A percentile compares a stretch with the other conserved stretches of the same genome.
phyloP scores from a whole-genome alignment of 2,888 invertebrate species.

The Silvanus unidentatus region DNA sequence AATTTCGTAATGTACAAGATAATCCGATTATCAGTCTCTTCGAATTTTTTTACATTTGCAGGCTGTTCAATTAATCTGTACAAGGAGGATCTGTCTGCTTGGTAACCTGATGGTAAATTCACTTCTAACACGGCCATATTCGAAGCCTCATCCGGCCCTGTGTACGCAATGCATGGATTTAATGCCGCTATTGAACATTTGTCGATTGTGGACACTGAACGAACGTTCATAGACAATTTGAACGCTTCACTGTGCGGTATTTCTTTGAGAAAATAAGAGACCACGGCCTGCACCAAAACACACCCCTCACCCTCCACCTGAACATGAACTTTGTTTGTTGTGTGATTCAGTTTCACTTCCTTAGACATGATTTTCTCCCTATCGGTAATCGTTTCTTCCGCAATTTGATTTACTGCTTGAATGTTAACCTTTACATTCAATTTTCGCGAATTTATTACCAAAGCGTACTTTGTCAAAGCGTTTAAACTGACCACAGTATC shows the following conservation, averaged over 20 bases:
- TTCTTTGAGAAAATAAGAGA: constrained; percentile 50
- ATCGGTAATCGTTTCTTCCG: constrained; percentile 47
- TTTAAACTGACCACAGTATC: constrained; percentile 59
- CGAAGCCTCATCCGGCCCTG: constrained; percentile 47
- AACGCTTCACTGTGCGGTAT: constrained; percentile 50
- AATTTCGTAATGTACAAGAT: constrained; percentile 52
- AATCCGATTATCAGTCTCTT: constrained; percentile 48
- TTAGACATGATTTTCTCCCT: constrained; percentile 45
- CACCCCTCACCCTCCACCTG: constrained; percentile 53
- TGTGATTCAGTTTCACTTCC: constrained; percentile 41
- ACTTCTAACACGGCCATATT: constrained; percentile 61
- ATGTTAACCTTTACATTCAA: constrained; percentile 47
- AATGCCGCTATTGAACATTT: constrained; percentile 47
- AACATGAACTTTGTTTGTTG: constrained; percentile 48
- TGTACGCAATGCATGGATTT: constrained; percentile 40
- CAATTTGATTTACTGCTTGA: constrained; percentile 42
- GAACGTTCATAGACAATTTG: constrained; percentile 46
- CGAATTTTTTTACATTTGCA: constrained; percentile 51
- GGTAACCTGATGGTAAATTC: constrained; percentile 58
- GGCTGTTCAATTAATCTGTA: constrained; percentile 40
- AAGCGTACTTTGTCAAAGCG: constrained; percentile 54
- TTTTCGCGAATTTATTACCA: constrained; percentile 43
- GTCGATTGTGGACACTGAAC: constrained; percentile 45
- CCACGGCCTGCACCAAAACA: constrained; percentile 50
- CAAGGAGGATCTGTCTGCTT: constrained; percentile 54